Conservation (phyloP, 2,888 invertebrate species). For the Sarcophaga carnaria region DNA sequence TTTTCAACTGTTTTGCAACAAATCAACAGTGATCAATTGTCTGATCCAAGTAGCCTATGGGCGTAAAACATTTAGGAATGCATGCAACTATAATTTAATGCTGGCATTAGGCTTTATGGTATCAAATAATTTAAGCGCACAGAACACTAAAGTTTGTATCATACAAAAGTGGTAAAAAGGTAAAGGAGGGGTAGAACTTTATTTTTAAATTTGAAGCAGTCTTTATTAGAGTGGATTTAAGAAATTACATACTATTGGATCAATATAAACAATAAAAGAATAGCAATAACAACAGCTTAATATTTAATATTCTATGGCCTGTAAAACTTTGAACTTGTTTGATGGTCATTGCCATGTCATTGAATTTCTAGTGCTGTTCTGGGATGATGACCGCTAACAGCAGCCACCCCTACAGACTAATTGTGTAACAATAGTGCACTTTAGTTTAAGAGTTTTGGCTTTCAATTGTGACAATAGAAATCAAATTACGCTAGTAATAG, state of each 20-base stretch:
- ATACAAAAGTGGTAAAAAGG: too few relatives aligned
- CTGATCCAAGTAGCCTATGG: slow-evolving; percentile 52
- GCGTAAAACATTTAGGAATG: slow-evolving; percentile 43
- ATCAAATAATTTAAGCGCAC: not conserved
- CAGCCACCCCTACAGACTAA: slow-evolving; percentile 32
- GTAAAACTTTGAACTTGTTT: slow-evolving; percentile 34
- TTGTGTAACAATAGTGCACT: slow-evolving; percentile 33
- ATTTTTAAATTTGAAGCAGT: slow-evolving; percentile 19
- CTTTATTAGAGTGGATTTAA: slow-evolving; percentile 17
- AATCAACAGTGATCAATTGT: slow-evolving; percentile 59
- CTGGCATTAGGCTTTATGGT: not conserved
- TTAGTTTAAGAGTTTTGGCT: too few relatives aligned
- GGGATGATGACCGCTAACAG: not conserved
- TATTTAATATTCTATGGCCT: not conserved
- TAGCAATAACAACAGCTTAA: slow-evolving; percentile 10
- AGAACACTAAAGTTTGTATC: not conserved
- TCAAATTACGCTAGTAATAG: too few relatives aligned
- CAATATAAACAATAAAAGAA: slow-evolving; percentile 17
- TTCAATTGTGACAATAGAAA: too few relatives aligned
- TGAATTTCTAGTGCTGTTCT: not conserved
- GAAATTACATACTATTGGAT: slow-evolving; percentile 15
- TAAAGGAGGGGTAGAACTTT: not conserved
- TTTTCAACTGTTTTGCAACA: slow-evolving; percentile 43
- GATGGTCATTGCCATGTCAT: too few relatives aligned
- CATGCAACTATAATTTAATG: slow-evolving; percentile 35